Evolutionary conservation across 1,140 invertebrate genomes (phyloP).

Genomic region (Alviniconcha marisindica): DNA sequence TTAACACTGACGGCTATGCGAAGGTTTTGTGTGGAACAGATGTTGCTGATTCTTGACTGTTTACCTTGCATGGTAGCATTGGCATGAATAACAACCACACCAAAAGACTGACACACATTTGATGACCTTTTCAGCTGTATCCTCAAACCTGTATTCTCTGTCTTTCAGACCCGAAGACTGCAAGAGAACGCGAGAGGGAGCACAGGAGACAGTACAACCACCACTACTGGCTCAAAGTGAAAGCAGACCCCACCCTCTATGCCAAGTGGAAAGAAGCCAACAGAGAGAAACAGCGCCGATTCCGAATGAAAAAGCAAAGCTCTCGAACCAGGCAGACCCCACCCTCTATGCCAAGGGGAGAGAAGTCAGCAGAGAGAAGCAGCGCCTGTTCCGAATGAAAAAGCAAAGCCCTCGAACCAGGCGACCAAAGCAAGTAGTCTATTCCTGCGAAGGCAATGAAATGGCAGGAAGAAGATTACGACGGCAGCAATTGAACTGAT

Average conservation of each 20-base stretch:
- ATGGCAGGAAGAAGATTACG: no score
- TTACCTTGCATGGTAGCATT: no score
- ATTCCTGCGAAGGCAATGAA: no score
- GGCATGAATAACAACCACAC: no score
- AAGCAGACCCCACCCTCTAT: not conserved
- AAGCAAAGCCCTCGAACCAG: no score
- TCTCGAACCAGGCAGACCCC: not conserved
- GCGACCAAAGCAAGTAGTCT: no score
- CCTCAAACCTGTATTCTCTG: not conserved
- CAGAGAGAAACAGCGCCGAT: not conserved
- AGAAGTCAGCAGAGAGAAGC: not conserved
- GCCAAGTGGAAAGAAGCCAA: not conserved
- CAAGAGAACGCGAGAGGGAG: not conserved
- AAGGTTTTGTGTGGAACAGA: no score
- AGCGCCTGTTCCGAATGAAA: not conserved
- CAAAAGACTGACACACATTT: no score
- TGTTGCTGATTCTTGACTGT: no score
- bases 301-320: not conserved
- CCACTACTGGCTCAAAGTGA: conserved; percentile 16
- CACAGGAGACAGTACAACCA: not conserved
- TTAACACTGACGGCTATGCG: no score
- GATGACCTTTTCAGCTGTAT: no score
- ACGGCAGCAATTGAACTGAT: no score
- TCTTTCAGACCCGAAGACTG: not conserved
- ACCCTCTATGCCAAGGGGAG: not conserved